phyloP scores from a whole-genome alignment of 1,140 invertebrate genomes.

The Cydia amplana region DNA sequence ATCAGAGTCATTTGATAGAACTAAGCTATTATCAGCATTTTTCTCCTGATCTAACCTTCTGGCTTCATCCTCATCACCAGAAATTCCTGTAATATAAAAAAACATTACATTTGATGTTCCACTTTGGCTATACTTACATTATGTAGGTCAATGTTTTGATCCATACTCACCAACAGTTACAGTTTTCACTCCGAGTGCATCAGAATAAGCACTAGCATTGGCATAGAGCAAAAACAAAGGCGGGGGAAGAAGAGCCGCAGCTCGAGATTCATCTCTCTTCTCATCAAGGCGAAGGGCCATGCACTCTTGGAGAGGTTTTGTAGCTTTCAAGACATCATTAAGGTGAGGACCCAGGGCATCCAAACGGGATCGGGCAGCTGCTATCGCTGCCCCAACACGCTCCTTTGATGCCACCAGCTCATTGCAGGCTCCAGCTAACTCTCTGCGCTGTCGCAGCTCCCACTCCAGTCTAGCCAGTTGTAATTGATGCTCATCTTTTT shows the following conservation, averaged over 20 bases:
- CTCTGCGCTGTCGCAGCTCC: conserved; percentile 94
- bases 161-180: conserved; percentile 66
- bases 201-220: conserved; percentile 90
- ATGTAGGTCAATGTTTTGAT: neutral
- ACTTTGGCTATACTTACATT: neutral
- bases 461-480: conserved; percentile 93
- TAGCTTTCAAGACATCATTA: conserved; percentile 83
- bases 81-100: conserved; percentile 59
- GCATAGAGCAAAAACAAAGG: conserved; percentile 94
- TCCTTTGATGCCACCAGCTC: conserved; percentile 89
- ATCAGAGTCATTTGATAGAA: conserved; percentile 76
- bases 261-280: conserved; percentile 85
- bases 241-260: conserved; percentile 87
- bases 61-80: conserved; percentile 91
- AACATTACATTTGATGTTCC: neutral
- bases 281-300: conserved; percentile 90
- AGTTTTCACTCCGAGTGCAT: conserved; percentile 84
- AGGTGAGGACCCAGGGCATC: conserved; percentile 91
- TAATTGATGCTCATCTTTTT: conserved; percentile 87
- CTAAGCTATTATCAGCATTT: conserved; percentile 83
- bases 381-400: conserved; percentile 86
- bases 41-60: conserved; percentile 82
- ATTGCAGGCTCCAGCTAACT: conserved; percentile 88
- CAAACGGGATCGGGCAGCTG: conserved; percentile 88
- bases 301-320: conserved; percentile 94